phyloP scores from a whole-genome alignment of 2,113 vertebrate species.

The Cephalopholis sonnerati region DNA sequence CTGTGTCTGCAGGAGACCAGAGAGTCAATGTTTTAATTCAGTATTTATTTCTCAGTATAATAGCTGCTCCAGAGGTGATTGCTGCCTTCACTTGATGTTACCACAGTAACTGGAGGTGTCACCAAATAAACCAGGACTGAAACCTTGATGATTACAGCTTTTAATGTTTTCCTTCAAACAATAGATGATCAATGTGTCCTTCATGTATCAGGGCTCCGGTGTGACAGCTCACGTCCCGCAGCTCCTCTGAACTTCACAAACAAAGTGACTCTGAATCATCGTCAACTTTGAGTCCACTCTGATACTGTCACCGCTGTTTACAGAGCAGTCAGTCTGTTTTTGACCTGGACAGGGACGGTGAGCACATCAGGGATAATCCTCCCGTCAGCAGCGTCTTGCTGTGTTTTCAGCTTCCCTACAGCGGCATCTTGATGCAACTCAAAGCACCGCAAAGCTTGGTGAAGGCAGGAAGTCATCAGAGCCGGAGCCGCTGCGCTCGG shows the following conservation, averaged over 20 bases:
- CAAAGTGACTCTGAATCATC: neutral
- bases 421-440: slow-evolving; percentile 24
- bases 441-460: slow-evolving; percentile 23
- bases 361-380: slow-evolving; percentile 52
- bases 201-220: neutral
- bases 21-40: too few species aligned
- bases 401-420: slow-evolving; percentile 13
- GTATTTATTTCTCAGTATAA: too few species aligned
- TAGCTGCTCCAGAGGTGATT: too few species aligned
- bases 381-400: slow-evolving; percentile 20
- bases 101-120: neutral
- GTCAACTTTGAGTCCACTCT: neutral
- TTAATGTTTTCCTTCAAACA: neutral
- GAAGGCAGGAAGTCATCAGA: slow-evolving; percentile 31
- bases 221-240: slow-evolving; percentile 15
- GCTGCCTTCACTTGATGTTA: neutral
- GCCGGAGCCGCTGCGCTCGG: slow-evolving; percentile 5
- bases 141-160: neutral
- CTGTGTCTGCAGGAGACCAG: too few species aligned
- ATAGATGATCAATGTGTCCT: neutral
- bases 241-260: neutral
- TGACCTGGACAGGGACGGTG: slow-evolving; percentile 30
- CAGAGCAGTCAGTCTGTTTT: slow-evolving; percentile 6
- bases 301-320: slow-evolving; percentile 38
- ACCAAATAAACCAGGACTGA: neutral